Percentiles rank a stretch among this genome's conserved stretches.
Conservation (phyloP, 2,797 vertebrate genomes). For the Hirundo rustica region DNA sequence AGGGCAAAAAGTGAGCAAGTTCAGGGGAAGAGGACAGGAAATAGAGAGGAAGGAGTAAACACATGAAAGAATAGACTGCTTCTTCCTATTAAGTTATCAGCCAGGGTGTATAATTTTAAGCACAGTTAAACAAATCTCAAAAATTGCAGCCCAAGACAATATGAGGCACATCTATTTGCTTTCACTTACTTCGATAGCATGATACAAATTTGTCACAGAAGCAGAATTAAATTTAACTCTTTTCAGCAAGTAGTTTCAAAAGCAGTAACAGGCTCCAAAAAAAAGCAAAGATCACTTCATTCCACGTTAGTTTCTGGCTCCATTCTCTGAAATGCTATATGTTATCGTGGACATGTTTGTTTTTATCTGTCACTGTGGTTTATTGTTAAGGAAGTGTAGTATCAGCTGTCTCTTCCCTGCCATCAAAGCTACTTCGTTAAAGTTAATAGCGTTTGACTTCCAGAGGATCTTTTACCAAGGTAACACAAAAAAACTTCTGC, state of each 20-base stretch:
- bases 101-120: not conserved
- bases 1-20: not conserved
- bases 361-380: conserved; percentile 82
- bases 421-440: conserved; percentile 77
- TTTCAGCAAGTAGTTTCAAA: conserved; percentile 46
- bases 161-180: not conserved
- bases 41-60: not conserved
- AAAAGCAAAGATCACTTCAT: conserved; percentile 46
- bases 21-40: not conserved
- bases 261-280: conserved; percentile 28
- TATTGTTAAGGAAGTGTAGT: conserved; percentile 79
- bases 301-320: conserved; percentile 29
- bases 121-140: not conserved
- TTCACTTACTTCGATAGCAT: not conserved
- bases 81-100: not conserved
- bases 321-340: conserved; percentile 69
- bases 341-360: conserved; percentile 76
- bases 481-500: conserved; percentile 48
- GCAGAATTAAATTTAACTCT: not conserved
- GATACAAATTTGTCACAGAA: not conserved
- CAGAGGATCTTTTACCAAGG: conserved; percentile 62
- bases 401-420: conserved; percentile 73
- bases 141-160: not conserved
- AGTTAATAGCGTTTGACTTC: conserved; percentile 79
- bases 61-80: not conserved